A percentile compares a stretch with the other conserved stretches of the same genome.
Evolutionary conservation across 1,140 invertebrate species (phyloP).

Genomic region (Episyrphus balteatus): DNA sequence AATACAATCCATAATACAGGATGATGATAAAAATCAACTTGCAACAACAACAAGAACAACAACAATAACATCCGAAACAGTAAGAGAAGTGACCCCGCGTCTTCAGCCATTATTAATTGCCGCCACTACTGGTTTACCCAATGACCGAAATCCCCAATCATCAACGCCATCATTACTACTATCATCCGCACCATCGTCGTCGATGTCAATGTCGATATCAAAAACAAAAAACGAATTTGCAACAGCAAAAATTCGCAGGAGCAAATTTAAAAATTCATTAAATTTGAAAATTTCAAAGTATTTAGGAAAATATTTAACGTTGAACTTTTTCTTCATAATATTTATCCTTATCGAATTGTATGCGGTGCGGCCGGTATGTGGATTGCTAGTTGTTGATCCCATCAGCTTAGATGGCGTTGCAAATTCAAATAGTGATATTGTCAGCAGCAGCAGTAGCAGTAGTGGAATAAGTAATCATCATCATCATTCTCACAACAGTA

Average conservation of each 20-base stretch:
- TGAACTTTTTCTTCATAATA: neutral
- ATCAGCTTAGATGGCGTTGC: slow-evolving; percentile 4
- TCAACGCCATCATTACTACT: neutral
- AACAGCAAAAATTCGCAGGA: neutral
- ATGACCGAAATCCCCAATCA: neutral
- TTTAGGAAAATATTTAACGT: neutral
- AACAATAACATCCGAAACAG: neutral
- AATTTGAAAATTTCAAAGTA: neutral
- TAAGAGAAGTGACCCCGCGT: neutral
- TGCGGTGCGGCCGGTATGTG: slow-evolving; percentile 6
- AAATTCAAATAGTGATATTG: neutral
- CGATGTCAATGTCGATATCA: neutral
- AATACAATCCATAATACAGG: neutral
- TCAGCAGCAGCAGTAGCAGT: slow-evolving; percentile 4
- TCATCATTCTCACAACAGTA: neutral
- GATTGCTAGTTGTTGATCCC: slow-evolving; percentile 13
- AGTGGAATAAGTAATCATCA: slow-evolving; percentile 5
- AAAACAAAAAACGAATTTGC: neutral
- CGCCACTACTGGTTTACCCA: too few species aligned
- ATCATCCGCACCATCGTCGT: neutral
- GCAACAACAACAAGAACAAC: neutral
- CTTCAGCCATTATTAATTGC: too few species aligned
- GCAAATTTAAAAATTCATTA: neutral
- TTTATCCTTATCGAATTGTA: neutral
- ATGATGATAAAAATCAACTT: too few species aligned